A percentile compares a stretch with the other conserved stretches of the same genome.
These are phyloP conservation scores for Euspilapteryx auroguttella DNA, from an alignment of 2,888 invertebrate genomes.

Conservation along the genomic window DNA sequence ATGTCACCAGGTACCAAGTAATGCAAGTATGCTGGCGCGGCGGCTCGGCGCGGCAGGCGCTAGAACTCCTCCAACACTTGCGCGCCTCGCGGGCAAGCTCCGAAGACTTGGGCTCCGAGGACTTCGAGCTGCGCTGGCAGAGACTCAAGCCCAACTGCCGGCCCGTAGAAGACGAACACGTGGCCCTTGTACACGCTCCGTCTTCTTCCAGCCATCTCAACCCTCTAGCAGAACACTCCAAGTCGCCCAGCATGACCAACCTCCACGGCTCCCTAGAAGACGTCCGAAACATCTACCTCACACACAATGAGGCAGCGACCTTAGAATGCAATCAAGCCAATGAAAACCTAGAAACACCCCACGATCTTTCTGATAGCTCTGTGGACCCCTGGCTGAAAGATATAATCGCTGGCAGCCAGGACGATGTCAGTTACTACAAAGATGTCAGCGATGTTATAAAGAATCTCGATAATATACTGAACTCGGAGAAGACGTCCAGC, in stretches of 20 bases:
- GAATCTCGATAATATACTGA: conserved; percentile 65
- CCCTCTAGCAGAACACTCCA: conserved; percentile 32
- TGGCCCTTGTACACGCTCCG: conserved; percentile 42
- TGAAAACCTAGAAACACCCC: conserved; percentile 9
- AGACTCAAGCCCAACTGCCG: conserved; percentile 67
- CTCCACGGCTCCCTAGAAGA: conserved; percentile 72
- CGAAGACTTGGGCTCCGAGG: conserved; percentile 38
- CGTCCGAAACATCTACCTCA: conserved; percentile 47
- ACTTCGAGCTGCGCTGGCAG: conserved; percentile 78
- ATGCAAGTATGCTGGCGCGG: conserved; percentile 63
- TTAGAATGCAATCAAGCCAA: conserved; percentile 46
- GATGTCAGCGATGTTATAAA: conserved; percentile 66
- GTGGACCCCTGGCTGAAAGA: conserved; percentile 66
- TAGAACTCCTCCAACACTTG: conserved; percentile 45
- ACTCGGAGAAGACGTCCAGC: conserved; percentile 62
- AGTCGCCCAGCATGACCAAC: conserved; percentile 64
- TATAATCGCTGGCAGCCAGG: conserved; percentile 58
- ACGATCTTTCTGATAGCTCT: conserved; percentile 37
- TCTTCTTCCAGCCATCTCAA: conserved; percentile 19
- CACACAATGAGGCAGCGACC: conserved; percentile 37
- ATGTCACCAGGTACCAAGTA: conserved; percentile 71
- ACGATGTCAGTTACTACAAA: conserved; percentile 62
- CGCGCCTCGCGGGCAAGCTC: conserved; percentile 23
- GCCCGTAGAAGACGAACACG: conserved; percentile 58
- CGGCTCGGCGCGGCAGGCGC: conserved; percentile 6